Conservation (phyloP, 2,797 vertebrate species). For the Schizopygopsis pylzovi region DNA sequence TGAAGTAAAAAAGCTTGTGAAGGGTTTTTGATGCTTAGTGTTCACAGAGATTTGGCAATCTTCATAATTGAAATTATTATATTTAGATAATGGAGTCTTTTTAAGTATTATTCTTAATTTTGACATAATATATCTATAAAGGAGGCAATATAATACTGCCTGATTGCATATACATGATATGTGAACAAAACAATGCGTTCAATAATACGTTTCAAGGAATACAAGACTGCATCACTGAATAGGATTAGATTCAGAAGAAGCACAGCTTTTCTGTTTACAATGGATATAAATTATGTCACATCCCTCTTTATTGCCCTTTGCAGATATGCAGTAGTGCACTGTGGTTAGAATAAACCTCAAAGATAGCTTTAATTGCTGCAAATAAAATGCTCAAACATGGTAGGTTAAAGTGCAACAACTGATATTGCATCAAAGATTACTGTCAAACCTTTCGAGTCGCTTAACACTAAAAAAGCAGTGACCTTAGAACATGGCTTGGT, state of each 20-base stretch:
- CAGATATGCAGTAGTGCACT: background rate
- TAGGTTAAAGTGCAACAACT: conserved; percentile 43
- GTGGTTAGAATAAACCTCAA: background rate
- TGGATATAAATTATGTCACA: conserved; percentile 13
- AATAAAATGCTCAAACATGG: conserved; percentile 5
- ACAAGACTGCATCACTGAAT: background rate
- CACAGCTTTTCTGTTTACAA: conserved; percentile 8
- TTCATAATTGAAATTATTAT: conserved; percentile 44
- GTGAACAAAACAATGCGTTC: conserved; percentile 5
- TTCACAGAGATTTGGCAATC: conserved; percentile 35
- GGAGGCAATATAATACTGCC: background rate
- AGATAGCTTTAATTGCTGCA: conserved; percentile 40
- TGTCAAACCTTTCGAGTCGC: background rate
- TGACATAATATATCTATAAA: background rate
- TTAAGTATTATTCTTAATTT: conserved; percentile 16
- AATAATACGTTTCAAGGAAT: background rate
- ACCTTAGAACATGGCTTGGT: background rate
- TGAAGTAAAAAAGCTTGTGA: conserved; percentile 31
- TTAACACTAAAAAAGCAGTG: background rate
- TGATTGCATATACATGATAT: background rate
- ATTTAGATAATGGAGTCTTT: conserved; percentile 16
- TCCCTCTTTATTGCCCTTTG: conserved; percentile 11
- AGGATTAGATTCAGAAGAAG: conserved; percentile 6
- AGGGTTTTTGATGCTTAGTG: conserved; percentile 35
- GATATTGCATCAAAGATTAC: conserved; percentile 11